phyloP scores from a whole-genome alignment of 2,888 invertebrate species.

The Megastigmus dorsalis region DNA sequence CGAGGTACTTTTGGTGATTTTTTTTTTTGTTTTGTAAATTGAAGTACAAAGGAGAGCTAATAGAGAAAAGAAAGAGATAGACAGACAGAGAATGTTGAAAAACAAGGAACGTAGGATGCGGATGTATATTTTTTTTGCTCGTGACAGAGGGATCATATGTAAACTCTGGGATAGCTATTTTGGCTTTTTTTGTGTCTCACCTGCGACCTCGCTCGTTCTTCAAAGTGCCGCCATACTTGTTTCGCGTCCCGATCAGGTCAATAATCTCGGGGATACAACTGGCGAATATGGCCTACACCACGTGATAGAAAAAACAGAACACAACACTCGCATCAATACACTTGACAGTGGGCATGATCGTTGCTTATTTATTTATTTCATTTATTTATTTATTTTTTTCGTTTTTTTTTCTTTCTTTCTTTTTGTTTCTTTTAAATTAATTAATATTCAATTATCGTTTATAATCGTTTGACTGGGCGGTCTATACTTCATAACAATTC shows the following conservation, averaged over 20 bases:
- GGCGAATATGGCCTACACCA: slow-evolving; percentile 98
- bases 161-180: slow-evolving; percentile 67
- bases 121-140: slow-evolving; percentile 42
- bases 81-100: slow-evolving; percentile 46
- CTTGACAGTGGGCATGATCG: slow-evolving; percentile 65
- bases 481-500: not conserved
- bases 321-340: slow-evolving; percentile 74
- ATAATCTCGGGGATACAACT: slow-evolving; percentile 99
- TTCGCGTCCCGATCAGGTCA: slow-evolving; percentile 99
- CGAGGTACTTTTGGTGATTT: slow-evolving; percentile 23
- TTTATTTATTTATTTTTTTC: slow-evolving; percentile 27
- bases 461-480: not conserved
- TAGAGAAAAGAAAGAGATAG: slow-evolving; percentile 46
- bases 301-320: slow-evolving; percentile 72
- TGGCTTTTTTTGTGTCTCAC: slow-evolving; percentile 82
- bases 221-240: slow-evolving; percentile 99
- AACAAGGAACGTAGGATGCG: slow-evolving; percentile 35
- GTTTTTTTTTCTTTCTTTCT: slow-evolving; percentile 26
- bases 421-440: slow-evolving; percentile 11
- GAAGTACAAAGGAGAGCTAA: slow-evolving; percentile 50
- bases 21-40: slow-evolving; percentile 27
- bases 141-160: slow-evolving; percentile 34
- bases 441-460: slow-evolving; percentile 2
- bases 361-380: slow-evolving; percentile 51
- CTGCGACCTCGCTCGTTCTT: slow-evolving; percentile 99